Conservation (phyloP, 2,888 invertebrate species). For the Chydorus sphaericus region DNA sequence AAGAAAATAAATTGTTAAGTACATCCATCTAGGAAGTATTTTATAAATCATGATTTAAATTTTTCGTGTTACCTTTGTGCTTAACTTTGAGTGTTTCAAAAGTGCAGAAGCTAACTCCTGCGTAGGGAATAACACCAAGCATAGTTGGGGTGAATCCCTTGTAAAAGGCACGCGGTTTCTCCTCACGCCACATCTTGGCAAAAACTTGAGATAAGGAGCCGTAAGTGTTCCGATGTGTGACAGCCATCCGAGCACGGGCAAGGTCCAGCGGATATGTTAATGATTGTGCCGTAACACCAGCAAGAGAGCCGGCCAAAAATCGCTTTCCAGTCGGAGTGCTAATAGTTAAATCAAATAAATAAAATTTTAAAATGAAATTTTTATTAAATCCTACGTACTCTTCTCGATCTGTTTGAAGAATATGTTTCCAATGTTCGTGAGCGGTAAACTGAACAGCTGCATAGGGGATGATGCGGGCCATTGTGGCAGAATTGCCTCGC, state of each 20-base stretch:
- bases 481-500: slow-evolving; percentile 96
- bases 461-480: slow-evolving; percentile 93
- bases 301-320: slow-evolving; percentile 82
- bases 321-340: slow-evolving; percentile 30
- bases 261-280: slow-evolving; percentile 92
- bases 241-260: slow-evolving; percentile 93
- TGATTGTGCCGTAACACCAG: slow-evolving; percentile 87
- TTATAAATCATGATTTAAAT: too few species aligned
- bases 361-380: slow-evolving; percentile 21
- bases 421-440: slow-evolving; percentile 89
- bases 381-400: slow-evolving; percentile 22
- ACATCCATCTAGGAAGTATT: too few species aligned
- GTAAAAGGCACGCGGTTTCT: slow-evolving; percentile 64
- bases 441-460: slow-evolving; percentile 95
- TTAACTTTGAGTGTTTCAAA: slow-evolving; percentile 83
- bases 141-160: slow-evolving; percentile 81
- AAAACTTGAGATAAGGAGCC: slow-evolving; percentile 34
- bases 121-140: slow-evolving; percentile 87
- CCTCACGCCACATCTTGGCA: slow-evolving; percentile 50
- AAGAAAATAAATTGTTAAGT: slow-evolving; percentile 17
- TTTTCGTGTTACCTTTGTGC: slow-evolving; percentile 43
- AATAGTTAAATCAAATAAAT: slow-evolving; percentile 19
- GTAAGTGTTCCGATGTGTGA: slow-evolving; percentile 66
- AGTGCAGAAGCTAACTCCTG: slow-evolving; percentile 92
- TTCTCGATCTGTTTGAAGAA: slow-evolving; percentile 44